A percentile compares a stretch with the other conserved stretches of the same genome.
Conservation (phyloP, 2,888 invertebrate genomes). For the Campoplex nolae region DNA sequence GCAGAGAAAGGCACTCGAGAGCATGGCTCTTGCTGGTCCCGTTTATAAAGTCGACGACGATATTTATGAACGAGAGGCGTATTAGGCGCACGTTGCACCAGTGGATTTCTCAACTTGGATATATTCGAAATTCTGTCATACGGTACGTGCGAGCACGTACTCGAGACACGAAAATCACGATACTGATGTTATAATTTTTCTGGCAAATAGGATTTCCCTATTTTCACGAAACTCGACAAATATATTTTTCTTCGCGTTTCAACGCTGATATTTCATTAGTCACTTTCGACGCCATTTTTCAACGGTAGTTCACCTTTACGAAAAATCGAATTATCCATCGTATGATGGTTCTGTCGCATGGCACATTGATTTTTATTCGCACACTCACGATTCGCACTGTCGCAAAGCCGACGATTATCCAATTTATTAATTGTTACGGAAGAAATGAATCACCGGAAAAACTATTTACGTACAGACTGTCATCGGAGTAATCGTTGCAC, state of each 20-base stretch:
- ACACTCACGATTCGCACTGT: slow-evolving; percentile 5
- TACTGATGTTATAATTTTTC: slow-evolving; percentile 34
- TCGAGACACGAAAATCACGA: slow-evolving; percentile 15
- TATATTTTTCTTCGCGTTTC: background rate
- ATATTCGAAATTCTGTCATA: slow-evolving; percentile 47
- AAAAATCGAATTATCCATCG: slow-evolving; percentile 4
- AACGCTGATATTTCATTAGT: slow-evolving; percentile 21
- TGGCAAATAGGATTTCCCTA: background rate
- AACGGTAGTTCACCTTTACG: background rate
- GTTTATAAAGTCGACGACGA: slow-evolving; percentile 26
- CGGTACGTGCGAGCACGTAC: slow-evolving; percentile 30
- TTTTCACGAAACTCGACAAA: slow-evolving; percentile 15
- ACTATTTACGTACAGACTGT: background rate
- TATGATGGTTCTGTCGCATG: slow-evolving; percentile 1
- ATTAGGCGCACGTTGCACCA: slow-evolving; percentile 45
- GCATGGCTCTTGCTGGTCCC: slow-evolving; percentile 19
- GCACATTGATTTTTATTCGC: background rate
- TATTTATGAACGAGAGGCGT: slow-evolving; percentile 59
- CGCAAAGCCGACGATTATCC: background rate
- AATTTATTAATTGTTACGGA: background rate
- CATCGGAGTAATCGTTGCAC: slow-evolving; percentile 15
- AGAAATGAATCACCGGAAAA: background rate
- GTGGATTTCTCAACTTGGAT: slow-evolving; percentile 32
- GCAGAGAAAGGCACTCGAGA: slow-evolving; percentile 22
- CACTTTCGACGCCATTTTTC: slow-evolving; percentile 12